These are phyloP conservation scores for Amphibalanus amphitrite DNA, from an alignment of 1,140 invertebrate genomes.

Conservation along the genomic window DNA sequence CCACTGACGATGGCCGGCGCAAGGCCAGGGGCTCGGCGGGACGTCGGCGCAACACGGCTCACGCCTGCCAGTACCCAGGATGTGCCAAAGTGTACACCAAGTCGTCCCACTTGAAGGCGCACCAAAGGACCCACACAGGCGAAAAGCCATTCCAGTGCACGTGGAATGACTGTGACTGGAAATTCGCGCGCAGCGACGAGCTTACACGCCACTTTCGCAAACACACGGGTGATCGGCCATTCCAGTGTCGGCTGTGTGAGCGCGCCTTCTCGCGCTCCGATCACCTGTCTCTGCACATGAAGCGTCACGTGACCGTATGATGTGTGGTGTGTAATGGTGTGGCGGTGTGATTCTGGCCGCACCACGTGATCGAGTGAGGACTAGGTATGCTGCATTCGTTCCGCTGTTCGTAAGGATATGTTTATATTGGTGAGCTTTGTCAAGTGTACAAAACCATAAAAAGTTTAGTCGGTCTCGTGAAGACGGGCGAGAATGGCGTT, in stretches of 20 bases:
- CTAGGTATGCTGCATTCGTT: background rate
- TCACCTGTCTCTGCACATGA: constrained; percentile 45
- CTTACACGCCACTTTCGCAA: constrained; percentile 41
- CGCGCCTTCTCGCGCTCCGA: constrained; percentile 42
- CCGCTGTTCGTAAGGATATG: background rate
- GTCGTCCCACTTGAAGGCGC: constrained; percentile 50
- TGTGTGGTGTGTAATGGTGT: no score
- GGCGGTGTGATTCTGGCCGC: no score
- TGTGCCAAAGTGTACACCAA: constrained; percentile 53
- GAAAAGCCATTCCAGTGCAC: constrained; percentile 62
- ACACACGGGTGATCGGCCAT: constrained; percentile 39
- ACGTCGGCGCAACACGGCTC: constrained; percentile 27
- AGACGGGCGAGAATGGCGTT: background rate
- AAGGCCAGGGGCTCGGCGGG: constrained; percentile 15
- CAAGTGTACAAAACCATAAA: constrained; percentile 1
- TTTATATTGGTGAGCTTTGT: background rate
- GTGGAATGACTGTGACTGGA: constrained; percentile 51
- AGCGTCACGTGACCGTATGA: constrained; percentile 33
- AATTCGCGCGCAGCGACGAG: constrained; percentile 48
- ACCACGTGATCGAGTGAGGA: background rate
- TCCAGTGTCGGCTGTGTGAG: constrained; percentile 39
- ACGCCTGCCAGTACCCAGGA: constrained; percentile 44
- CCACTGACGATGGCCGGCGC: constrained; percentile 12
- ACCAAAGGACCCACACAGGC: constrained; percentile 43
- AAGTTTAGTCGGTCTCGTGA: background rate